Evolutionary conservation across 2,113 vertebrate species (phyloP), one percentile per base, ranked within the genome.

Genomic region (Phainopepla nitens): DNA sequence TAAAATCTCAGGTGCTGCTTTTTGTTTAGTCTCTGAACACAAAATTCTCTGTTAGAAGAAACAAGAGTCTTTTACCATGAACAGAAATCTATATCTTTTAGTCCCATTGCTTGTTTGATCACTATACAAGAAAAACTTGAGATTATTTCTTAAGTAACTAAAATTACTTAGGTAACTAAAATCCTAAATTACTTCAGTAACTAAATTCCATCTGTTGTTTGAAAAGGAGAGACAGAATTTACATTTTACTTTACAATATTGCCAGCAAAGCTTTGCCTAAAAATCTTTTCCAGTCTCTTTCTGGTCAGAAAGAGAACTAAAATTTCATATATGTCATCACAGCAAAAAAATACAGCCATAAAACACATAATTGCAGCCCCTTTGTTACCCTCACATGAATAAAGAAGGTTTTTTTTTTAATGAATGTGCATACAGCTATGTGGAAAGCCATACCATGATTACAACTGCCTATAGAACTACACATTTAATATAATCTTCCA

Each of bases 141-240:
- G 42, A 14, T 97, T 50, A 82, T 56, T 92, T 90, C 79, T 81
- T 33, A 50, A 94, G 44, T 57, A 96, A 90, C 35, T 83, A 78
- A 92, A 93, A 44, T 27, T 47, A 39, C 17, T 35, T 35, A 29
- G 42, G 11, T 36, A 39, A 56, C 12, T 47, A 57, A 57, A 75
- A 41, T 7, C 6, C 20, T 66, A 10, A n/a, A 54, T 49, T 20
- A 49, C 44, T 86, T 39, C 35, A 92, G 42, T 35, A 94, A 91
- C 50, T 90, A 71, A 93, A 93, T 91, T 84, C 60, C 42, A 69
- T 35, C 41, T 41, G 54, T 61, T 88, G 82, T 86, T 89, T 85
- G 72, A 82, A 92, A 70, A 94, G 33, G 44, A 95, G 35, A 89
- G 57, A 91, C 39, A 82, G 29, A 29, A 14, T 15, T 82, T 62